phyloP scores from a whole-genome alignment of 2,888 invertebrate genomes.

The Apamea crenata region DNA sequence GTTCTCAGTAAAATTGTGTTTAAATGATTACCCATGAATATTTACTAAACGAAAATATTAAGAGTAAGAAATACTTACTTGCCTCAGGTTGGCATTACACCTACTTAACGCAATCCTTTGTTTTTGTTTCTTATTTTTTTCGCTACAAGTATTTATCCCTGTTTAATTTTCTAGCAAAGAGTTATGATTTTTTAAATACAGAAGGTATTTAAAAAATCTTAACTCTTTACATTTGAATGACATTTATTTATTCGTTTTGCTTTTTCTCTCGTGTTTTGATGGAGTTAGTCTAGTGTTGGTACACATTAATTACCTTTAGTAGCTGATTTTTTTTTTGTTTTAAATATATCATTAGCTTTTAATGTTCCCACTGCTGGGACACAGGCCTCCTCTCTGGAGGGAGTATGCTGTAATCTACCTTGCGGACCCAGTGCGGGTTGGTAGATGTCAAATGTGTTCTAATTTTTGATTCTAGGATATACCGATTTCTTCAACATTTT shows the following conservation, averaged over 20 bases:
- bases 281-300: not conserved
- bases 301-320: not conserved
- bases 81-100: slow-evolving; percentile 34
- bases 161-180: slow-evolving; percentile 43
- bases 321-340: not conserved
- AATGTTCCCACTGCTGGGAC: not conserved
- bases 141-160: slow-evolving; percentile 39
- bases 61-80: slow-evolving; percentile 29
- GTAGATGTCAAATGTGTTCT: not conserved
- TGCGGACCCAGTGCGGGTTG: not conserved
- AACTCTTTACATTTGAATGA: slow-evolving; percentile 28
- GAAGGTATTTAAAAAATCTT: too few species aligned
- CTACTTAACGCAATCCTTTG: slow-evolving; percentile 37
- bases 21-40: slow-evolving; percentile 44
- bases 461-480: not conserved
- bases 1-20: slow-evolving; percentile 15
- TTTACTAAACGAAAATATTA: slow-evolving; percentile 41
- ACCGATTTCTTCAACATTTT: too few species aligned
- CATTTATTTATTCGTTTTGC: slow-evolving; percentile 24
- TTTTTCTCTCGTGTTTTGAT: slow-evolving; percentile 11
- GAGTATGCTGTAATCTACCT: not conserved
- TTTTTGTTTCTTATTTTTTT: slow-evolving; percentile 46
- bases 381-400: not conserved
- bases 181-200: slow-evolving; percentile 34
- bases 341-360: not conserved